Conservation (phyloP, 2,113 vertebrate genomes). For the Oostethus manadensis region DNA sequence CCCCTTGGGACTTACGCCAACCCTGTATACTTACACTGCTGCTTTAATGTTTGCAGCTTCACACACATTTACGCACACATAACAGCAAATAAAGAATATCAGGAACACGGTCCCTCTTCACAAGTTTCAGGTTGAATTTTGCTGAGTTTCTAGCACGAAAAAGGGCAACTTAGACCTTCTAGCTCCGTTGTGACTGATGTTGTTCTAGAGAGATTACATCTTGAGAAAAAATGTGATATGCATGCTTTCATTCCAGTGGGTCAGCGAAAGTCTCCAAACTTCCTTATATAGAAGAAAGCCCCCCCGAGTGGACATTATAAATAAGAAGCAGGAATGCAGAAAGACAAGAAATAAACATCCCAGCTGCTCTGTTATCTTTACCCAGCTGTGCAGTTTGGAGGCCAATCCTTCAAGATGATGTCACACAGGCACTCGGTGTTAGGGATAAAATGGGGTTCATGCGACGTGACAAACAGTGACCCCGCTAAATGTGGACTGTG, state of each 20-base stretch:
- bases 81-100: too few relatives aligned
- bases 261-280: slow-evolving; percentile 47
- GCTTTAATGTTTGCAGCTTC: neutral
- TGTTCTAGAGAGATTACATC: slow-evolving; percentile 44
- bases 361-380: slow-evolving; percentile 48
- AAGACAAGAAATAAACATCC: slow-evolving; percentile 63
- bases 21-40: neutral
- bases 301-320: slow-evolving; percentile 57
- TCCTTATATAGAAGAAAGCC: slow-evolving; percentile 70
- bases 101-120: slow-evolving; percentile 6
- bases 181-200: slow-evolving; percentile 38
- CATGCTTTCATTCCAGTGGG: slow-evolving; percentile 2
- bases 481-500: slow-evolving; percentile 8
- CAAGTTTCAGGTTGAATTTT: too few relatives aligned
- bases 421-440: slow-evolving; percentile 45
- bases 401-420: slow-evolving; percentile 51
- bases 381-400: slow-evolving; percentile 53
- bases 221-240: slow-evolving; percentile 18
- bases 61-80: too few relatives aligned
- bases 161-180: slow-evolving; percentile 18
- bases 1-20: slow-evolving; percentile 5
- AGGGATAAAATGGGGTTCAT: slow-evolving; percentile 30
- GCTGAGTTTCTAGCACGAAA: neutral
- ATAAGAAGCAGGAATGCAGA: slow-evolving; percentile 66
- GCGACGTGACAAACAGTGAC: slow-evolving; percentile 5